Conservation (phyloP, 1,140 invertebrate species). For the Lordiphosa collinella region DNA sequence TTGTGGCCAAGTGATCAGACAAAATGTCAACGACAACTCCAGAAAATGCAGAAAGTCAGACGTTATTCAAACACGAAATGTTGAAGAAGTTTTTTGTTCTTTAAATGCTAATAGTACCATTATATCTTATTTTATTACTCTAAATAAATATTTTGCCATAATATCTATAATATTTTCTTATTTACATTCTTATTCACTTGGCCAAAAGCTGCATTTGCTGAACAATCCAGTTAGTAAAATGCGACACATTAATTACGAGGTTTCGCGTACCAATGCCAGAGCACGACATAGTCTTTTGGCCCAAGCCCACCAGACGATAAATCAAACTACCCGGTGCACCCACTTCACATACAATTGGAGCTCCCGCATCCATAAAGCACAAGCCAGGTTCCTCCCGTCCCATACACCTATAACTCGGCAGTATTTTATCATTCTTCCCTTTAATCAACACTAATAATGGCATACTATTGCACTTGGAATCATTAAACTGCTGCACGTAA, state of each 20-base stretch:
- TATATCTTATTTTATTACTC: too few species aligned
- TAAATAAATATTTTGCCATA: background rate
- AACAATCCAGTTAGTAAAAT: background rate
- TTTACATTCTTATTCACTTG: background rate
- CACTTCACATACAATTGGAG: conserved; percentile 1
- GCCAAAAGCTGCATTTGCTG: background rate
- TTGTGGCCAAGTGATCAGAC: too few species aligned
- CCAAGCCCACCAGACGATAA: conserved; percentile 1
- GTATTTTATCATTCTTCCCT: too few species aligned
- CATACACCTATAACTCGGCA: background rate
- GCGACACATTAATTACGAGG: background rate
- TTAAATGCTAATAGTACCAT: too few species aligned
- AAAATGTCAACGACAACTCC: too few species aligned
- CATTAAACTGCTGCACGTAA: background rate
- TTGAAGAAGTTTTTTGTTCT: too few species aligned
- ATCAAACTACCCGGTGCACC: background rate
- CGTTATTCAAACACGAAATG: too few species aligned
- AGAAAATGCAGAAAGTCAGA: too few species aligned
- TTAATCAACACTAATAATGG: background rate
- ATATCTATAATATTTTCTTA: too few species aligned
- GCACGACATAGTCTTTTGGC: background rate
- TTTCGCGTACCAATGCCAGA: background rate
- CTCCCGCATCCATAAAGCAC: background rate
- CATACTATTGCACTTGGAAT: background rate
- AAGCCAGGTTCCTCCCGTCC: background rate